These are phyloP conservation scores for Dromius quadrimaculatus DNA, from an alignment of 2,888 invertebrate genomes.

Conservation along the genomic window DNA sequence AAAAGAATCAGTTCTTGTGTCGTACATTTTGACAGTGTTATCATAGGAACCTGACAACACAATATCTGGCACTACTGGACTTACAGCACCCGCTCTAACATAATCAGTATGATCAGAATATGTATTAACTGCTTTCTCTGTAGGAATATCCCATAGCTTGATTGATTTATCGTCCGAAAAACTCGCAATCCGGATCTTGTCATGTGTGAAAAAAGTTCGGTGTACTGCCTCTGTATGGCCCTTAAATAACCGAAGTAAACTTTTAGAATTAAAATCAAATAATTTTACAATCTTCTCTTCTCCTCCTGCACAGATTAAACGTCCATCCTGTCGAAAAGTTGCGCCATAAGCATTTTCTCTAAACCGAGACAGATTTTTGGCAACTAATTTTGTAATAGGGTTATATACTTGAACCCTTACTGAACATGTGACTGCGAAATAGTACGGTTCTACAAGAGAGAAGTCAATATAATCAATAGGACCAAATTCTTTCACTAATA, in stretches of 20 bases:
- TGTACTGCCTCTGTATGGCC: constrained; percentile 87
- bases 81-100: constrained; percentile 85
- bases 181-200: constrained; percentile 83
- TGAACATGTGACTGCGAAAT: constrained; percentile 94
- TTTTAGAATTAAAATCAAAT: constrained; percentile 88
- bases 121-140: constrained; percentile 77
- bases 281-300: constrained; percentile 89
- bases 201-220: constrained; percentile 83
- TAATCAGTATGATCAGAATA: constrained; percentile 83
- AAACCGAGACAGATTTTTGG: constrained; percentile 86
- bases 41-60: constrained; percentile 92
- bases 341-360: constrained; percentile 89
- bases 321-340: constrained; percentile 84
- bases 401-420: constrained; percentile 89
- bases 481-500: constrained; percentile 92
- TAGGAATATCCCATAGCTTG: constrained; percentile 91
- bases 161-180: constrained; percentile 93
- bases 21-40: constrained; percentile 88
- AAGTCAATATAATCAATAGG: constrained; percentile 93
- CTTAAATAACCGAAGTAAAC: constrained; percentile 85
- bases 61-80: constrained; percentile 80
- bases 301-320: constrained; percentile 88
- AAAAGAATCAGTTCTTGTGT: constrained; percentile 79
- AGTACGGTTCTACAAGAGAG: constrained; percentile 87
- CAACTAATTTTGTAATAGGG: constrained; percentile 84